Evolutionary conservation across 64 coral and sea anemone species (phyloP), one percentile per base, ranked within the genome.

Genomic region (Montipora cactus): DNA sequence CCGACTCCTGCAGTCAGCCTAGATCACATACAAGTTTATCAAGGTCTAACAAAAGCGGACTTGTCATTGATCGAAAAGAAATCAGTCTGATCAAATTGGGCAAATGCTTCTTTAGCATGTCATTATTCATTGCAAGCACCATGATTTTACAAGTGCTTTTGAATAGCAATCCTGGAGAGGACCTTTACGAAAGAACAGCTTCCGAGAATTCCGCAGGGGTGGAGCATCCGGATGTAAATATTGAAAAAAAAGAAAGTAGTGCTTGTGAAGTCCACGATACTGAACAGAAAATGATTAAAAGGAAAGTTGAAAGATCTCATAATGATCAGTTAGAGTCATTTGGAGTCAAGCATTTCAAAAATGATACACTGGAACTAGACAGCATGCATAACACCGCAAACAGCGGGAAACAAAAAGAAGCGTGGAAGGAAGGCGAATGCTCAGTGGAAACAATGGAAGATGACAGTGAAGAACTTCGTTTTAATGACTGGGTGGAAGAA

Each of bases 401-500:
- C 16, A 20, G 69, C 69, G 23, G 14, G 14, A 20, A 73, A 21
- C 0, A 8, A 1, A 22, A 22, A 73, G 23, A 44, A 73, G 69
- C 19, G n/a, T 7, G 6, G n/a, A 23, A 73, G 69, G 69, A 8
- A 21, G 69, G 69, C 18, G 22, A 73, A 73, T 20, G 69, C 69
- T 20, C 69, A 8, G n/a, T 73, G 69, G 69, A 73, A 73, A 55
- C 52, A 55, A 55, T 55, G 52, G 52, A 10, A 2, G 69, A 73
- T 73, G 69, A 19, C 69, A 73, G 69, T 73, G 69, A 73, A 73
- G 69, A 19, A 73, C 2, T 73, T 73, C 2, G 22, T 73, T 73
- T 73, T 73, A 20, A 73, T 73, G 69, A 73, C 69, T 73, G 69
- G 69, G 69, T 44, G 16, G 19, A 73, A 73, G 69, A 73, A 73